phyloP scores from a whole-genome alignment of 2,888 invertebrate genomes.

The Pilophorus perplexus region DNA sequence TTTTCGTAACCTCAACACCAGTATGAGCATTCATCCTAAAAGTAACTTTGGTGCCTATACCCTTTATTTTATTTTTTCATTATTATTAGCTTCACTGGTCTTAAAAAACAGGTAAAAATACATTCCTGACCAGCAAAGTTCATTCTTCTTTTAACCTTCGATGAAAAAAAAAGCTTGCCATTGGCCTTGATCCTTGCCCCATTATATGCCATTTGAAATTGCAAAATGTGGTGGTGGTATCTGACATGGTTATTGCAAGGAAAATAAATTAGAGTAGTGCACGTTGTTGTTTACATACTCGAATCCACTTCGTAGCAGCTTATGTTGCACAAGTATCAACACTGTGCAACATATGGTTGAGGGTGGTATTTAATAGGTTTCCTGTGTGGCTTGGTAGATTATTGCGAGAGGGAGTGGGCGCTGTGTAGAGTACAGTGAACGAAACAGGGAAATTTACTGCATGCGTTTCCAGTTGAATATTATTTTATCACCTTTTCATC shows the following conservation, averaged over 20 bases:
- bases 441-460: too few species aligned
- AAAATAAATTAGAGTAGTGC: slow-evolving; percentile 15
- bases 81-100: slow-evolving; percentile 14
- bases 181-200: slow-evolving; percentile 8
- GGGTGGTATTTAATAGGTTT: too few species aligned
- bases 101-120: background rate
- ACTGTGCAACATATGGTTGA: too few species aligned
- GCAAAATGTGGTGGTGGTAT: slow-evolving; percentile 30
- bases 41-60: slow-evolving; percentile 26
- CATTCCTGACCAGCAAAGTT: slow-evolving; percentile 1
- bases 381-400: too few species aligned
- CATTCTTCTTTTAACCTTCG: slow-evolving; percentile 10
- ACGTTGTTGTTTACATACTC: slow-evolving; percentile 1
- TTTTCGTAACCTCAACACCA: slow-evolving; percentile 23
- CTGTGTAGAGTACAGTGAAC: too few species aligned
- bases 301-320: background rate
- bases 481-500: too few species aligned
- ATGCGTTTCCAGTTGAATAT: too few species aligned
- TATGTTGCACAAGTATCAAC: too few species aligned
- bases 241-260: slow-evolving; percentile 18
- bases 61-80: slow-evolving; percentile 6
- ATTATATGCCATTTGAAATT: background rate
- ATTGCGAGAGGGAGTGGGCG: too few species aligned
- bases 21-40: slow-evolving; percentile 12
- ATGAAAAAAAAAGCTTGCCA: background rate